A percentile compares a stretch with the other conserved stretches of the same genome.
Evolutionary conservation across 2,797 vertebrate genomes (phyloP).

Genomic region (Anomalospiza imberbis): DNA sequence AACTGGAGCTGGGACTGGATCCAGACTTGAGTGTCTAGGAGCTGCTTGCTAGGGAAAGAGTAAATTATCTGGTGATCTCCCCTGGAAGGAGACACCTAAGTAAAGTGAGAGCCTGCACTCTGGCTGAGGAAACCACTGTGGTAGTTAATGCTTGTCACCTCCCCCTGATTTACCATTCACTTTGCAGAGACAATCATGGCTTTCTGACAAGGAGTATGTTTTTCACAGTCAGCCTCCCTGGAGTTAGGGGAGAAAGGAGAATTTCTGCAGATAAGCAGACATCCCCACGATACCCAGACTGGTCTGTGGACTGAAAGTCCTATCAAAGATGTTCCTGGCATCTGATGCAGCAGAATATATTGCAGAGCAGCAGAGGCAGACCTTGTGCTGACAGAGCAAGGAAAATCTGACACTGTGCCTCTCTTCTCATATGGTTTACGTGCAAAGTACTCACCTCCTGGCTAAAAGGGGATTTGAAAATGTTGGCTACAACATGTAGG

Average conservation of each 20-base stretch:
- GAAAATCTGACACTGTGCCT: neutral
- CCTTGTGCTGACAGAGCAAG: neutral
- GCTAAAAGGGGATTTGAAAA: conserved; percentile 44
- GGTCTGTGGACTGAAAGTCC: neutral
- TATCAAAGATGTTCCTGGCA: neutral
- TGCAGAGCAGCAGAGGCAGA: neutral
- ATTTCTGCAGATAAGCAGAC: neutral
- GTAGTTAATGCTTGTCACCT: neutral
- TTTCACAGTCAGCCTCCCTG: neutral
- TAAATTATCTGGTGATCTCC: neutral
- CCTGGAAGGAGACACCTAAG: neutral
- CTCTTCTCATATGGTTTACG: neutral
- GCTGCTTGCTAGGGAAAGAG: neutral
- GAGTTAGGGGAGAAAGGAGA: neutral
- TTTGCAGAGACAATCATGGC: neutral
- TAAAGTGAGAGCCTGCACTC: neutral
- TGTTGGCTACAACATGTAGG: conserved; percentile 30
- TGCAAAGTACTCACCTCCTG: conserved; percentile 15
- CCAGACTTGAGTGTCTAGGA: neutral
- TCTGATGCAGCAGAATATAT: neutral
- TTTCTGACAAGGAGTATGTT: neutral
- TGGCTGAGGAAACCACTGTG: neutral
- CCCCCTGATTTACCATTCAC: neutral
- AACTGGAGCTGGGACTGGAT: neutral
- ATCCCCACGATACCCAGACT: neutral